Conservation (phyloP, 2,888 invertebrate species). For the Pantelozetes paolii region DNA sequence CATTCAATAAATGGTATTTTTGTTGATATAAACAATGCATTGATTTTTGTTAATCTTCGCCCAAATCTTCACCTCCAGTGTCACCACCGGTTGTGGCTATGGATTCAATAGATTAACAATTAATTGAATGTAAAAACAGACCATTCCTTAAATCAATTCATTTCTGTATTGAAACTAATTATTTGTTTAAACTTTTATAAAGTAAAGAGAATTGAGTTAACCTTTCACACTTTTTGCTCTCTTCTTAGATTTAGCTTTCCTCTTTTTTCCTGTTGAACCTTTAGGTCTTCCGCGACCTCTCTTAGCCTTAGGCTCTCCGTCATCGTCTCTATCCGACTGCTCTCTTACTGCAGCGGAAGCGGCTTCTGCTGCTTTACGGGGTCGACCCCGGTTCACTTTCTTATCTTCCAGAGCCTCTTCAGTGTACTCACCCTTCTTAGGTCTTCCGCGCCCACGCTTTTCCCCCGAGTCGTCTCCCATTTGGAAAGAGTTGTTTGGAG, state of each 20-base stretch:
- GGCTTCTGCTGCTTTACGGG: constrained; percentile 39
- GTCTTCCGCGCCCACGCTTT: constrained; percentile 42
- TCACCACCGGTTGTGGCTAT: neutral
- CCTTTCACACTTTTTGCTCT: constrained; percentile 3
- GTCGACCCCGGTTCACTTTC: constrained; percentile 48
- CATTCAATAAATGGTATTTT: neutral
- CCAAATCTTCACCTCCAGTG: constrained; percentile 2
- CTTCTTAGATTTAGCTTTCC: neutral
- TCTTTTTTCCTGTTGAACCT: constrained; percentile 54
- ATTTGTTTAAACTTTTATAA: neutral
- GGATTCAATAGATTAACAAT: neutral
- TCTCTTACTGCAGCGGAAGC: constrained; percentile 47
- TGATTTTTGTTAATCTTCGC: neutral
- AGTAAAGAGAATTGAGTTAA: neutral
- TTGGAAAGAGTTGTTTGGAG: neutral
- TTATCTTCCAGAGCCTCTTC: constrained; percentile 46
- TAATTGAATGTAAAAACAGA: no score
- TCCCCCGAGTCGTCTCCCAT: constrained; percentile 31
- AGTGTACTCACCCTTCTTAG: constrained; percentile 36
- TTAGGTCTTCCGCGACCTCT: constrained; percentile 60
- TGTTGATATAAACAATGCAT: constrained; percentile 11
- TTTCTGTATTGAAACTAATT: neutral
- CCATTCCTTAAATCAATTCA: no score
- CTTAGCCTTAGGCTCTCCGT: constrained; percentile 55
- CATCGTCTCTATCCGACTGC: constrained; percentile 48